Base-by-base conservation (phyloP, 2,888 invertebrate species). In the Ichneumoninae sp. region DNA sequence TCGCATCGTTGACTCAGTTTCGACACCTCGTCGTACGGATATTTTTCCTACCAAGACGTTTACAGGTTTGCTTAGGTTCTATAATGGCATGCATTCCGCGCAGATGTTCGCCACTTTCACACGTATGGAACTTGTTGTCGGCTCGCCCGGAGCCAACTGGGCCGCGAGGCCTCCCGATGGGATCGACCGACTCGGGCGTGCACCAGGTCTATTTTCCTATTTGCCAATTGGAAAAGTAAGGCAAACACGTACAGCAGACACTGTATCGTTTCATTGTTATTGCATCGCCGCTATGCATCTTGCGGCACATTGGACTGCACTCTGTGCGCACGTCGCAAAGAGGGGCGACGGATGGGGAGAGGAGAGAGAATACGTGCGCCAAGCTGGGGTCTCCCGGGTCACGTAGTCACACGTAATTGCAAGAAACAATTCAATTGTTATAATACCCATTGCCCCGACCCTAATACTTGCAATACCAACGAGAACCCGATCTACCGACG, bases 61-160 rank as follows among this genome's bases (percentile, higher is more conserved):
- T 57, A 19, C 16, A 54, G n/a, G 70, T 81, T 75, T 70, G 54
- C 70, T 54, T 52, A 26, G 50, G n/a, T 33, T 70, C 57, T 54
- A 70, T 54, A 70, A 81, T 81, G 78, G 44, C 65, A 75, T 81
- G 70, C 77, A 84, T 84, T 81, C 69, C 70, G 50, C 70, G 65
- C 74, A 81, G 81, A 78, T 84, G 74, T 79, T 78, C 78, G 50
- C 77, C 54, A 81, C 84, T 84, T 84, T 84, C 84, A 84, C 84
- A 84, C 81, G 81, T 81, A 69, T 52, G 60, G 62, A 8, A 60
- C 60, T 68, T 33, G 78, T 40, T 30, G 36, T 47, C 36, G 54
- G 62, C 47, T 72, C 40, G 44, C 6, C 16, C 50, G 47, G 66
- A 68, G 50, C 44, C 44, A 60, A 50, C 19, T 30, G 8, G 26